Evolutionary conservation across 2,113 vertebrate species (phyloP).

Genomic region (Odobenus rosmarus): DNA sequence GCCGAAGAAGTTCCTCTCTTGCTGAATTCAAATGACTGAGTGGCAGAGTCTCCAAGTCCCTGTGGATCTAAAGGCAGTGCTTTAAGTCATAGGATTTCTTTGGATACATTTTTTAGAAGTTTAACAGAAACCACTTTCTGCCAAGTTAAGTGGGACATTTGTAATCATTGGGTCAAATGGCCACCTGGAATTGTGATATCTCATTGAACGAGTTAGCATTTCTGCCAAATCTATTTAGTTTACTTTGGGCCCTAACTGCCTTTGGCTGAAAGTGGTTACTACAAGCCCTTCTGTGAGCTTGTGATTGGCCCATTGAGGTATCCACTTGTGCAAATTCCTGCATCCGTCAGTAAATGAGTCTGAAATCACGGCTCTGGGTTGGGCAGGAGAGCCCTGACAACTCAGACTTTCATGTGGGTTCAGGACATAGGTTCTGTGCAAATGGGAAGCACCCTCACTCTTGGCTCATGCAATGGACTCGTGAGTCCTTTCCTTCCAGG

Average conservation of each 20-base stretch:
- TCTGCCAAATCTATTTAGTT: background rate
- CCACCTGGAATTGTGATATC: background rate
- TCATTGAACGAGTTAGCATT: background rate
- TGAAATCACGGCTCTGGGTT: background rate
- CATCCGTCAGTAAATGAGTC: background rate
- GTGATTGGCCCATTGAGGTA: background rate
- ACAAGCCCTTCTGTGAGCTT: background rate
- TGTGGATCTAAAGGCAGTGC: background rate
- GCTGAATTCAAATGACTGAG: background rate
- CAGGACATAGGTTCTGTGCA: background rate
- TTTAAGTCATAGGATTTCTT: slow-evolving; percentile 1
- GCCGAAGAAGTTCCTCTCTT: background rate
- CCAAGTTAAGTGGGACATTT: background rate
- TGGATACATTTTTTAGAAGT: background rate
- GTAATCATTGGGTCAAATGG: background rate
- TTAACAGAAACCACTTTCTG: background rate
- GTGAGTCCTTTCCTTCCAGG: background rate
- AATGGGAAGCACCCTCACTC: background rate
- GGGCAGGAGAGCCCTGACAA: background rate
- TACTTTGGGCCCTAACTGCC: background rate
- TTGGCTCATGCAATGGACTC: background rate
- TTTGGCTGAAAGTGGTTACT: background rate
- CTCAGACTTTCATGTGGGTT: background rate
- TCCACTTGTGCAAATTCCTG: background rate
- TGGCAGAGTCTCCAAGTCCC: background rate